Evolutionary conservation across 2,888 invertebrate species (phyloP).

Genomic region (Tetragonisca angustula): DNA sequence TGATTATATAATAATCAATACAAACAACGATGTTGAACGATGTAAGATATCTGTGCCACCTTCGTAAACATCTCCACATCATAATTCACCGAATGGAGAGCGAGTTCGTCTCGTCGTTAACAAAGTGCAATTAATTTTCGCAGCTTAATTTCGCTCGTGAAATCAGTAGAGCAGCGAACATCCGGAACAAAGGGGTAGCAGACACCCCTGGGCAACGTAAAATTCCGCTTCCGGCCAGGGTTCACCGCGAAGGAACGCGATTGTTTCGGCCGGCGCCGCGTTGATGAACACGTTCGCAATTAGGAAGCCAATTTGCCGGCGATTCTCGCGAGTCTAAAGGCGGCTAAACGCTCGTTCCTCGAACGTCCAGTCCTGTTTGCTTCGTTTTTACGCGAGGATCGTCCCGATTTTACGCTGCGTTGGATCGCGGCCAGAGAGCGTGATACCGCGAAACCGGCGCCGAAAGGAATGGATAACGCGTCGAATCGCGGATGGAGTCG

Average conservation of each 20-base stretch:
- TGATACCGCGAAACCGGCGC: conserved; percentile 32
- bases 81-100: not conserved
- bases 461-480: not conserved
- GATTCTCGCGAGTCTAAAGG: not conserved
- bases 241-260: not conserved
- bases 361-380: conserved; percentile 11
- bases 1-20: too few relatives aligned
- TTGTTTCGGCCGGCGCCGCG: conserved; percentile 2
- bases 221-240: not conserved
- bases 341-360: conserved; percentile 13
- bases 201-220: not conserved
- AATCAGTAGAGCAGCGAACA: not conserved
- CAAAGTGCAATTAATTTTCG: not conserved
- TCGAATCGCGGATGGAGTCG: conserved; percentile 5
- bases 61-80: too few relatives aligned
- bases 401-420: not conserved
- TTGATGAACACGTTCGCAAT: conserved; percentile 18
- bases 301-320: conserved; percentile 34
- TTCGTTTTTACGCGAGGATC: conserved; percentile 24
- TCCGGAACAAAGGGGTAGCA: too few relatives aligned
- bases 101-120: not conserved
- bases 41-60: too few relatives aligned
- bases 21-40: too few relatives aligned
- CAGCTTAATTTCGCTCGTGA: too few relatives aligned
- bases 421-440: conserved; percentile 24